Base-by-base conservation (phyloP, 2,888 invertebrate genomes). In the Serripes groenlandicus region DNA sequence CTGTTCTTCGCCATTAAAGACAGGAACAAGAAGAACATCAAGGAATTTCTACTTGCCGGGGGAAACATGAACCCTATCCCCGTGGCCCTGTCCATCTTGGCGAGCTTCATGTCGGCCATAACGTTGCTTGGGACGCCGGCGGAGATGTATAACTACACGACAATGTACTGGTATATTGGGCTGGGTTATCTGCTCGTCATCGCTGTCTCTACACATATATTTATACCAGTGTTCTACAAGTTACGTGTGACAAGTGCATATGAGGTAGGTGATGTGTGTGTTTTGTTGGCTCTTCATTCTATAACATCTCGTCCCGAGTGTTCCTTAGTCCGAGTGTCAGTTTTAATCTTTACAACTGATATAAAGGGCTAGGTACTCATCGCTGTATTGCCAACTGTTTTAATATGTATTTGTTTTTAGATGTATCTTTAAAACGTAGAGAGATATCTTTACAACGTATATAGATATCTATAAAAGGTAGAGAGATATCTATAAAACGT, bases 51-150 rank as follows among this genome's bases (percentile, higher is more conserved):
- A 26, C 85, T 94, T 81, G 94, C 94, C 1, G 92, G 93, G 4
- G 91, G 93, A 7, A 90, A 92, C 73, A 94, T 94, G 94, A 89
- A 88, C 52, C 89, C 93, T 0, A 75, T 91, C 2, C 94, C 94
- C 0, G 94, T 94, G 23, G 88, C 93, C 0, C 83, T 94, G 83
- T 94, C 94, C n/a, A 86, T 94, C 60, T 88, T 94, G 56, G 94
- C 94, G 32, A 93, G 92, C 82, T 94, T 94, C 86, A 94, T 94
- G 94, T 93, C 93, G 32, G 94, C 94, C 76, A 93, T 94, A 35
- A 94, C 94, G 9, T 78, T 94, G 64, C 91, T 94, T 18, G 94
- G 94, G 7, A 92, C 92, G 5, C 94, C 94, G 28, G 91, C 92
- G 7, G 94, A 94, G 86, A 92, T 94, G 88, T 94, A 94, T 84